Percentiles rank a stretch among this genome's conserved stretches.
phyloP scores from a whole-genome alignment of 2,113 vertebrate genomes.

The Phylloscopus whistleri region DNA sequence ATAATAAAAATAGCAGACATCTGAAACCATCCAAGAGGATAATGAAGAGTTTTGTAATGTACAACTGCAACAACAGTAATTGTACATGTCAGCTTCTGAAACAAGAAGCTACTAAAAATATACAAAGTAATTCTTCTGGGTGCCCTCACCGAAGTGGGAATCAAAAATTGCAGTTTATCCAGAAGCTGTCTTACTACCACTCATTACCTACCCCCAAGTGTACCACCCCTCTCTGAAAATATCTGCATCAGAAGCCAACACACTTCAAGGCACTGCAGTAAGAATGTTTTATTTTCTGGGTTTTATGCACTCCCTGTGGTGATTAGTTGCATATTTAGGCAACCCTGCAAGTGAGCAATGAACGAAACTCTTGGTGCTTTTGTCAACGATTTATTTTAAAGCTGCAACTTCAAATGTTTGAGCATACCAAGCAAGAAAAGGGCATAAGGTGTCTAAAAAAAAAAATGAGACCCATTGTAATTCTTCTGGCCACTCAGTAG shows the following conservation, averaged over 20 bases:
- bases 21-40: neutral
- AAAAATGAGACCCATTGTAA: neutral
- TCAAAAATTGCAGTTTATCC: neutral
- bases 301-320: neutral
- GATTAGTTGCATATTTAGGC: conserved; percentile 1
- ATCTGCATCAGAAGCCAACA: neutral
- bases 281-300: neutral
- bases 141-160: neutral
- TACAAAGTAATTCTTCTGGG: neutral
- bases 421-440: neutral
- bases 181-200: neutral
- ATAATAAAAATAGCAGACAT: neutral
- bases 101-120: neutral
- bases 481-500: neutral
- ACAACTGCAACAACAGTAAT: neutral
- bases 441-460: neutral
- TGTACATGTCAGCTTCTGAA: neutral
- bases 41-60: neutral
- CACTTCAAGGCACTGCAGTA: neutral
- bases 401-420: conserved; percentile 6
- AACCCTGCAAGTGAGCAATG: neutral
- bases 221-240: neutral
- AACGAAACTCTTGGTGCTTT: neutral
- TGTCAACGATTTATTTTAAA: conserved; percentile 1
- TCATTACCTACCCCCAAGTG: neutral